Percentiles rank a stretch among this genome's conserved stretches.
Conservation (phyloP, 2,113 vertebrate genomes). For the Cyprinodon variegatus region DNA sequence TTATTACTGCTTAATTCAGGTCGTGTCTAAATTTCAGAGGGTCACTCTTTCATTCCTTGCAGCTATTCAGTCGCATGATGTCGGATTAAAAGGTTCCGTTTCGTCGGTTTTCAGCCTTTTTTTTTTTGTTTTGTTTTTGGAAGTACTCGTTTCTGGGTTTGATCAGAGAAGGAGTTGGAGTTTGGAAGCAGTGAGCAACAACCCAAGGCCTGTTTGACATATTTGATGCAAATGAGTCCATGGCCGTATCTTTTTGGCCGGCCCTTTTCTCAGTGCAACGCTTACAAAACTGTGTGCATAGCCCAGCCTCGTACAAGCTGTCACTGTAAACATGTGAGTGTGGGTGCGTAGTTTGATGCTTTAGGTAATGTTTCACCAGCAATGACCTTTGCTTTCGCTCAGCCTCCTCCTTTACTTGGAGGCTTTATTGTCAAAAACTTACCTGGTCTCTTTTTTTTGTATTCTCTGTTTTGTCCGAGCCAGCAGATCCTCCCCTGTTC, state of each 20-base stretch:
- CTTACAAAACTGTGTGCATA: neutral
- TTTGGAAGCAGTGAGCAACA: neutral
- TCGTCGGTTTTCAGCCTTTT: too few species aligned
- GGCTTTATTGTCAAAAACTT: neutral
- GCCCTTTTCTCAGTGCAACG: neutral
- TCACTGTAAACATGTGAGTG: slow-evolving; percentile 18
- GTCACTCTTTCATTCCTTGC: neutral
- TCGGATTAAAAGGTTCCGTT: too few species aligned
- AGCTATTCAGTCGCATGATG: neutral
- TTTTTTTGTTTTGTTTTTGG: too few species aligned
- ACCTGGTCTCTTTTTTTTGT: neutral
- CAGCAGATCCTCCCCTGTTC: neutral
- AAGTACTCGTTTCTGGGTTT: neutral
- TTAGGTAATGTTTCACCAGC: slow-evolving; percentile 61
- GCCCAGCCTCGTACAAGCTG: neutral
- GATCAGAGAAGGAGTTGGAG: neutral
- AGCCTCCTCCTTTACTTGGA: neutral
- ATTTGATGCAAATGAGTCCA: neutral
- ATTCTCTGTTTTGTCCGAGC: slow-evolving; percentile 2
- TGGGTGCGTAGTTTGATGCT: slow-evolving; percentile 17
- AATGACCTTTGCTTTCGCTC: slow-evolving; percentile 49
- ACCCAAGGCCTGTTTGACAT: too few species aligned
- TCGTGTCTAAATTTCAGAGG: too few species aligned
- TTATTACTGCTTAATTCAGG: neutral
- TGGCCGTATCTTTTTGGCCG: neutral